Percentiles rank a stretch among this genome's conserved stretches.
phyloP scores from a whole-genome alignment of 2,797 vertebrate species.

The Carcharodon carcharias region DNA sequence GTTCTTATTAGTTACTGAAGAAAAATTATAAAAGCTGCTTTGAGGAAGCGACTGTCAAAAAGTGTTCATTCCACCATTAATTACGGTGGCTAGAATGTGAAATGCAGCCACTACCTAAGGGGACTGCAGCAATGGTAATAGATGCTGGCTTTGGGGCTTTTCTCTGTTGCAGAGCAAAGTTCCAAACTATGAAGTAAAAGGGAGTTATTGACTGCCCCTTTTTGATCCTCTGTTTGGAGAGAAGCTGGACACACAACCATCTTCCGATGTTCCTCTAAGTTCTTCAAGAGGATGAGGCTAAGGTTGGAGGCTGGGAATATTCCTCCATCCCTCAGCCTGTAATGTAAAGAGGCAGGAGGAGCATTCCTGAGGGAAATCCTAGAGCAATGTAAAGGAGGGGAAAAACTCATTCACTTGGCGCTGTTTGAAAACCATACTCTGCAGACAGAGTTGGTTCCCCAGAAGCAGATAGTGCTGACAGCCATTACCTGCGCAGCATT shows the following conservation, averaged over 20 bases:
- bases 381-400: not conserved
- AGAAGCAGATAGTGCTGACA: not conserved
- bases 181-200: too few species aligned
- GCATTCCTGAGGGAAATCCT: not conserved
- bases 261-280: not conserved
- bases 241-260: not conserved
- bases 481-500: not conserved
- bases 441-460: not conserved
- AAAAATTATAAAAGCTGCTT: too few species aligned
- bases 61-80: too few species aligned
- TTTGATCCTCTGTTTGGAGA: not conserved
- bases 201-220: not conserved
- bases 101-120: too few species aligned
- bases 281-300: not conserved
- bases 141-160: too few species aligned
- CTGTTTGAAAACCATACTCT: not conserved
- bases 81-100: too few species aligned
- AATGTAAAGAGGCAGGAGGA: not conserved
- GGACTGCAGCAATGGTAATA: too few species aligned
- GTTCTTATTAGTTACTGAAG: too few species aligned
- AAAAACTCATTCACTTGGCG: not conserved
- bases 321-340: not conserved
- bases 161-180: too few species aligned
- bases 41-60: too few species aligned
- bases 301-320: not conserved